Evolutionary conservation across 2,888 invertebrate genomes (phyloP).

Genomic region (Ochropleura leucogaster): DNA sequence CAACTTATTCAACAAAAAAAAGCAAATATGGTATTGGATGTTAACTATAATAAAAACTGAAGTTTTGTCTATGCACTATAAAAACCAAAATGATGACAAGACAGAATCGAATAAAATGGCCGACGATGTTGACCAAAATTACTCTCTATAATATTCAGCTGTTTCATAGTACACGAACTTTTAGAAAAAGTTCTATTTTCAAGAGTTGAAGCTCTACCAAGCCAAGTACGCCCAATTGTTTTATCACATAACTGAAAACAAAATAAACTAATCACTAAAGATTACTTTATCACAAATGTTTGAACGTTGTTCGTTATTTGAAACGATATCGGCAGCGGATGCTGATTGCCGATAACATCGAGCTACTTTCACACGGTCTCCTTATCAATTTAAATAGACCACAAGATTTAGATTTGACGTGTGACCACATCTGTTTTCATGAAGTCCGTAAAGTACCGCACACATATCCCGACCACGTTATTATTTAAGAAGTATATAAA

Average conservation of each 20-base stretch:
- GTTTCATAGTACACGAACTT: too few species aligned
- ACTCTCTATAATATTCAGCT: not conserved
- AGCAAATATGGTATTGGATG: not conserved
- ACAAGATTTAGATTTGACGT: not conserved
- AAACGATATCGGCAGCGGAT: constrained; percentile 33
- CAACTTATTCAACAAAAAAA: constrained; percentile 12
- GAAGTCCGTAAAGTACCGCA: not conserved
- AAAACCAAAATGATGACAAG: not conserved
- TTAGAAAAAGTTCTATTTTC: not conserved
- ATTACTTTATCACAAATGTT: constrained; percentile 33
- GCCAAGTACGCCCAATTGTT: not conserved
- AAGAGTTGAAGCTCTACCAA: too few species aligned
- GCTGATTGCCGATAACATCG: constrained; percentile 45
- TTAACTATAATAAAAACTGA: not conserved
- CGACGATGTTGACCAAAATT: not conserved
- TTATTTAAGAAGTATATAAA: not conserved
- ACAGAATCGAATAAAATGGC: constrained; percentile 2
- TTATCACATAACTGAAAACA: constrained; percentile 11
- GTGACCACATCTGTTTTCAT: not conserved
- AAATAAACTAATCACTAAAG: constrained; percentile 17
- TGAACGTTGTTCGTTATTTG: constrained; percentile 29
- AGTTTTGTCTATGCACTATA: not conserved
- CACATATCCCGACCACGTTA: not conserved
- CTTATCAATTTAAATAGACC: constrained; percentile 42
- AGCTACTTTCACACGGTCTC: constrained; percentile 39